Evolutionary conservation across 2,113 vertebrate genomes (phyloP), one percentile per base, ranked within the genome.

Genomic region (Nanorana parkeri): DNA sequence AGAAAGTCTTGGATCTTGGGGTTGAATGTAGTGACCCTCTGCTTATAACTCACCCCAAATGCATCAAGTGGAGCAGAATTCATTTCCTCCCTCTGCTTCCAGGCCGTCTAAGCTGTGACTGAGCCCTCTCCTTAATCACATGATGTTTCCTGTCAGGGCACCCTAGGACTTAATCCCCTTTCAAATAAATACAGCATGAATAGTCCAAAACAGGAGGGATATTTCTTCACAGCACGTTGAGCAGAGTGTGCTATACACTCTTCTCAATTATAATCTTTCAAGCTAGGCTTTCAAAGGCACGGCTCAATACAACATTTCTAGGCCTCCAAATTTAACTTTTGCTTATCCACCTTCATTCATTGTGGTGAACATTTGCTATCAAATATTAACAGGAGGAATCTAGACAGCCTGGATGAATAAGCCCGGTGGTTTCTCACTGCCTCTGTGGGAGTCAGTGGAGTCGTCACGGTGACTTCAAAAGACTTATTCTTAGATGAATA

Each of bases 141-240:
- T 75, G 72, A 75, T n/a, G 72, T 75, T 75, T 75, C 72, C 72
- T 75, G 72, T 75, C 72, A 61, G 56, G 72, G 60, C 74, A 64
- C 60, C 60, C 58, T 77, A 77, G 60, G 74, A 77, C 74, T 77
- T 77, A 77, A 77, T 63, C 74, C 58, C 60, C 74, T 64, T 77
- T 77, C 74, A 64, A 77, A 77, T 64, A 65, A 77, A 65, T 77
- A 65, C 74, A 65, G 58, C 60, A 13, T 77, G 60, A 77, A 77
- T 76, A 47, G 32, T 65, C 74, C 74, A 77, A 24, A 77, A 52
- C 60, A 28, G 74, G 60, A 63, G 32, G 58, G 71, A 60, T 58
- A 73, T 58, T 73, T 73, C 54, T 56, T 73, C 69, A 56, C 69
- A 55, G 69, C 69, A 74, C 55, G 72, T 55, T 41, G 72, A 75